phyloP scores from a whole-genome alignment of 2,888 invertebrate genomes.

The Cynaeus angustus region DNA sequence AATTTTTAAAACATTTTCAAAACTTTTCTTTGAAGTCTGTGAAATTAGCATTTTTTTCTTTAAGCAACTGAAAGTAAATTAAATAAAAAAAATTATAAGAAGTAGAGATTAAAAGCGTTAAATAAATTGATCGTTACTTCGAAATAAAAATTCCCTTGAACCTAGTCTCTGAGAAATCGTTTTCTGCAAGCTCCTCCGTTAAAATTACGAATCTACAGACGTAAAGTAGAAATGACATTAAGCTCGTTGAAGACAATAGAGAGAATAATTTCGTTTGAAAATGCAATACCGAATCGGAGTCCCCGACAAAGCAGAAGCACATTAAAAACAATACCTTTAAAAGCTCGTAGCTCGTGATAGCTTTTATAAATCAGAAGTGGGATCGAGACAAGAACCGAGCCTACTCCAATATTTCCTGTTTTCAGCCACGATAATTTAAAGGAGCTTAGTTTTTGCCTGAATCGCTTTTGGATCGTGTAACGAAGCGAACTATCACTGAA shows the following conservation, averaged over 20 bases:
- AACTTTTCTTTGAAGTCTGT: too few relatives aligned
- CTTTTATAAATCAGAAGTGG: constrained; percentile 41
- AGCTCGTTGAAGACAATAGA: constrained; percentile 28
- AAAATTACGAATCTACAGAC: neutral
- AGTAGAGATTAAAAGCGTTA: too few relatives aligned
- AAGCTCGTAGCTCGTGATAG: constrained; percentile 32
- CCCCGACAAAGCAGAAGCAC: constrained; percentile 39
- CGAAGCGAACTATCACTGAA: constrained; percentile 33
- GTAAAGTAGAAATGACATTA: constrained; percentile 9
- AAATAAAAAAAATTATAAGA: too few relatives aligned
- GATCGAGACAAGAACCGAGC: constrained; percentile 29
- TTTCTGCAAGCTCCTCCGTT: neutral
- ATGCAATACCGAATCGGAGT: constrained; percentile 5
- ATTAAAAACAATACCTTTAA: constrained; percentile 42
- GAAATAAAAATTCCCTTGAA: too few relatives aligned
- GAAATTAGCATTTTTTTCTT: too few relatives aligned
- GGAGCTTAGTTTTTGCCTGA: constrained; percentile 35
- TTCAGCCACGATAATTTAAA: constrained; percentile 39
- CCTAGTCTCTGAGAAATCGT: neutral
- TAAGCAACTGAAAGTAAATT: too few relatives aligned
- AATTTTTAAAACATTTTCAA: too few relatives aligned
- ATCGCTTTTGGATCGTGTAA: constrained; percentile 35
- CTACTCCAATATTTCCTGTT: constrained; percentile 35
- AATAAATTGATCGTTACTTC: too few relatives aligned
- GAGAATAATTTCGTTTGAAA: constrained; percentile 28